Base-by-base conservation (phyloP, 2,888 invertebrate genomes). In the Drosophila anomalipes region DNA sequence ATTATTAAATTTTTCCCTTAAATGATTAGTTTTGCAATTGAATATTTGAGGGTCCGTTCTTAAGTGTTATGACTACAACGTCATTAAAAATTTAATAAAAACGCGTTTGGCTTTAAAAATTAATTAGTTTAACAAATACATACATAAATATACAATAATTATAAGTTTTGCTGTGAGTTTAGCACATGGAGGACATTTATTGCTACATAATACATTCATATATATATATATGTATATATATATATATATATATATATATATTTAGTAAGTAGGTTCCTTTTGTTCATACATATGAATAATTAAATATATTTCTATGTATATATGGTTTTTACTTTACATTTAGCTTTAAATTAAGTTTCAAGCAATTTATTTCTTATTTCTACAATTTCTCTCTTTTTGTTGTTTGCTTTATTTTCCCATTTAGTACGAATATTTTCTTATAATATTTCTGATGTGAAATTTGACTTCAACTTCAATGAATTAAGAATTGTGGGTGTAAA, bases 121-220 rank as follows among this genome's bases (percentile, higher is more conserved):
- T 73, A 80, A 82, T 80, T 73, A 73, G 64, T 82, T 85, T 86
- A 86, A 86, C 88, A 90, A 88, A 90, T 82, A 84, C 79, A 77
- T 77, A 70, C 79, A 71, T 72, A 80, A 74, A 81, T 86, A 78
- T 72, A 81, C 77, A 81, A 64, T 64, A 70, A 54, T 71, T 70
- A 74, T 66, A 71, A 54, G 66, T 70, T 53, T 65, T 57, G 71
- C 67, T 78, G 79, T 79, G 68, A 70, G 74, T 92, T 92, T 92
- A 92, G 92, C 92, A 92, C 92, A 92, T 92, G 91, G 92, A 92
- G 92, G 92, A 91, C 90, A 87, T 86, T 78, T 76, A 90, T 88
- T 77, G 79, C 88, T 85, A 90, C 79, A 75, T 82, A 89, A 87
- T 89, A 89, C 84, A 85, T 70, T 71, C 61, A 72, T 65, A 66